Evolutionary conservation across 2,797 vertebrate species (phyloP), one percentile per base, ranked within the genome.

Genomic region (Allobates femoralis): DNA sequence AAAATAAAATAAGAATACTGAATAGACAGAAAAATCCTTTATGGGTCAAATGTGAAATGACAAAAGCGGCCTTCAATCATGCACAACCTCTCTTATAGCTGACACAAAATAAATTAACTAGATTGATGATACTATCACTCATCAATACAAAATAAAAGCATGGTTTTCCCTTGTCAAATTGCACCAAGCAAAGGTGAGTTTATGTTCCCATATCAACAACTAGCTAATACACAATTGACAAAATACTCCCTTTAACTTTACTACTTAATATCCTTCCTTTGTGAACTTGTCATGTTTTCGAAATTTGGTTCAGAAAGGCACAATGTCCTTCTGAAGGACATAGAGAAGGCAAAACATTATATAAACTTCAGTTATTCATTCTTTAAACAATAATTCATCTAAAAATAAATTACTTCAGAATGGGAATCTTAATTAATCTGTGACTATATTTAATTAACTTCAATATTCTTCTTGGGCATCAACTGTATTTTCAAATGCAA

Each of bases 51-150:
- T 82, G 84, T 88, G 81, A 77, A 10, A 37, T 84, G 74, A 89
- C 50, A 89, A 89, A 91, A 90, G 90, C 87, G 88, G 74, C 86
- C 88, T 91, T 92, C 91, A 69, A 90, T 92, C 91, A 90, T 87
- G 91, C 86, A 81, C 37, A 60, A 73, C 82, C 87, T 86, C 56
- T 89, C 79, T 80, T 77, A 55, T 88, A 91, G 79, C 90, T 91
- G 79, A 90, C 90, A 90, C 88, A 62, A 58, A 73, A 90, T 90
- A 89, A 88, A 78, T 90, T 88, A 87, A 89, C 79, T 90, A 58
- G 71, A 86, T 87, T 81, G 89, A 90, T 90, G 89, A 90, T 79
- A 89, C 37, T 1, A 86, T 83, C 91, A 86, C 87, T 90, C 91
- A 88, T 89, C 88, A 89, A 88, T 90, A 90, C 92, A 51, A 89